phyloP scores from a whole-genome alignment of 2,888 invertebrate species.

The Drosophila affinis region DNA sequence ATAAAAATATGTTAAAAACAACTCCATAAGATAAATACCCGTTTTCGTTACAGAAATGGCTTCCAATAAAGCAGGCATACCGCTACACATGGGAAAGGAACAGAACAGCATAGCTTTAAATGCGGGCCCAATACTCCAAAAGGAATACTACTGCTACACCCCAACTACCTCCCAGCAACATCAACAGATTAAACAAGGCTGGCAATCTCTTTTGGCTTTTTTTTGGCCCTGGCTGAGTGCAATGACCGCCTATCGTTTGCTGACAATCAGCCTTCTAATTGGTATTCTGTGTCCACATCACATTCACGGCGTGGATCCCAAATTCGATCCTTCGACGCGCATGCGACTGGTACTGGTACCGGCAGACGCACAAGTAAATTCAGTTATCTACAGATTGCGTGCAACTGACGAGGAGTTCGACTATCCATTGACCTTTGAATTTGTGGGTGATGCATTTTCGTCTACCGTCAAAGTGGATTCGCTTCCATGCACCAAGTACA shows the following conservation, averaged over 20 bases:
- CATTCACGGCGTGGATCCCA: constrained; percentile 87
- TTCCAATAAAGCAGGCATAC: constrained; percentile 78
- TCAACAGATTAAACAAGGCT: constrained; percentile 46
- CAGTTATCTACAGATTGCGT: constrained; percentile 93
- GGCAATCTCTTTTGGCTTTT: constrained; percentile 54
- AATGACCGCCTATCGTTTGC: constrained; percentile 81
- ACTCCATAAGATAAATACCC: not conserved
- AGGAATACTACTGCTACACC: constrained; percentile 73
- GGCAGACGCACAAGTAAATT: constrained; percentile 91
- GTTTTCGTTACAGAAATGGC: constrained; percentile 79
- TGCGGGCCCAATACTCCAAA: constrained; percentile 53
- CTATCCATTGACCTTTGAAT: constrained; percentile 92
- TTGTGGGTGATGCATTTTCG: constrained; percentile 90
- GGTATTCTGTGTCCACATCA: constrained; percentile 80
- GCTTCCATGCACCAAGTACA: constrained; percentile 92
- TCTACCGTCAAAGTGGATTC: constrained; percentile 91
- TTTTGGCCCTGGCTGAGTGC: constrained; percentile 67
- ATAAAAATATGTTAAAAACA: not conserved
- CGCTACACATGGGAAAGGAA: constrained; percentile 66
- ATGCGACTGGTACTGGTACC: constrained; percentile 93
- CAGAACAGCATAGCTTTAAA: constrained; percentile 46
- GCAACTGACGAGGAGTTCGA: constrained; percentile 94
- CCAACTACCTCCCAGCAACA: constrained; percentile 67
- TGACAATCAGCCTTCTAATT: constrained; percentile 82
- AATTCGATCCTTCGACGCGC: constrained; percentile 92